Base-by-base conservation (phyloP, 2,113 vertebrate genomes). In the Embiotoca jacksoni region DNA sequence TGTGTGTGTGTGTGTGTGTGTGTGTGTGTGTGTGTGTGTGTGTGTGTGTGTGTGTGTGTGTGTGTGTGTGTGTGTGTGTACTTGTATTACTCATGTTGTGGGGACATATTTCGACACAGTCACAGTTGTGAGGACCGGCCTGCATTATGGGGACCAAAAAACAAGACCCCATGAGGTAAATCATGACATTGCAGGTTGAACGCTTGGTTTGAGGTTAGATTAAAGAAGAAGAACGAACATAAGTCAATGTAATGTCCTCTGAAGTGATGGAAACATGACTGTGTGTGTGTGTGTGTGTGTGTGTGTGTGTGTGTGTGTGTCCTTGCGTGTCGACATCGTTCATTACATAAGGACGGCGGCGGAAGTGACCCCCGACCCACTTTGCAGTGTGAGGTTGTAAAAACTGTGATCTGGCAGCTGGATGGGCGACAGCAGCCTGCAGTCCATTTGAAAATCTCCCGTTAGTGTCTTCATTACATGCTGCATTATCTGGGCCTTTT, bases 291-390 rank as follows among this genome's bases (percentile, higher is more conserved):
- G 23, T 23, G 23, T 23, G 23, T 23, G 23, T 23, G 23, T 23
- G 23, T 23, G 23, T 23, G 23, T 23, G 23, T 23, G 23, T 23
- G 23, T 23, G 23, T 23, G 23, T 23, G 59, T 66, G 56, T 47
- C 7, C 9, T 50, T 58, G 33, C 57, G 46, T 60, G 47, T 60
- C 66, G 77, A 62, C 30, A 53, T 10, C 16, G 46, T 78, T 77
- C 23, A 80, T 75, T 85, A 85, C 82, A 89, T 85, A 82, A 89
- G 76, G 61, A 35, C 30, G 49, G 67, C 75, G 60, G 74, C 75
- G 50, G 76, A 90, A 68, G 56, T 83, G 80, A 84, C 86, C 69
- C 16, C 46, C 6, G 76, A 78, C 67, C 65, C 65, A 54, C 57
- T 84, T 82, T 73, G 72, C 58, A 76, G 62, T 10, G 46, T 44